Percentiles rank a stretch among this genome's conserved stretches.
These are phyloP conservation scores for Cryptoblepharus egeriae DNA, from an alignment of 2,797 vertebrate genomes.

Conservation along the genomic window DNA sequence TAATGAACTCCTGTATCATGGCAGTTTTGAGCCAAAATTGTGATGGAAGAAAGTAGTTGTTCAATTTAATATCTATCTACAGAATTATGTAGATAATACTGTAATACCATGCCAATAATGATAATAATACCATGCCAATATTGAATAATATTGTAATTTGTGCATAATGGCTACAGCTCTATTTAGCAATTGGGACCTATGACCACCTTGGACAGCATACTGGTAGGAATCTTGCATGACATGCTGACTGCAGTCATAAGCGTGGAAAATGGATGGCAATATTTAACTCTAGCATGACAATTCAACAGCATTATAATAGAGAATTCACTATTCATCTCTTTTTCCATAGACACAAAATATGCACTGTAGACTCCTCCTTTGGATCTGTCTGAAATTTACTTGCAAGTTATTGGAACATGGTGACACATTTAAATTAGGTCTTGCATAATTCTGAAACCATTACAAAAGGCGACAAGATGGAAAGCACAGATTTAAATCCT, in stretches of 20 bases:
- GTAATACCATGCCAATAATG: too few species aligned
- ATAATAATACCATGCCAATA: not conserved
- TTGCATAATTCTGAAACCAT: not conserved
- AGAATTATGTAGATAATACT: too few species aligned
- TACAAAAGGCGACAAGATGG: not conserved
- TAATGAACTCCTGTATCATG: constrained; percentile 24
- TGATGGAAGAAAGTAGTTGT: constrained; percentile 33
- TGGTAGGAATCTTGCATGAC: constrained; percentile 35
- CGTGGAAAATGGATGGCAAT: constrained; percentile 7
- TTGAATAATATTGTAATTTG: constrained; percentile 51
- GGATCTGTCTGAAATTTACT: not conserved
- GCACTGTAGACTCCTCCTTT: not conserved
- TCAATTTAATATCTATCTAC: too few species aligned
- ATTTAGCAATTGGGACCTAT: not conserved
- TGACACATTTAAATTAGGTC: not conserved
- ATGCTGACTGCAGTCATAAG: not conserved
- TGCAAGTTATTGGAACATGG: not conserved
- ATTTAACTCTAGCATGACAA: constrained; percentile 39
- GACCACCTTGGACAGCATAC: constrained; percentile 14
- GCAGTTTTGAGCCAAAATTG: constrained; percentile 41
- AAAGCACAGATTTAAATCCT: not conserved
- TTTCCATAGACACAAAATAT: constrained; percentile 5
- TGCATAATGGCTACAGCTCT: constrained; percentile 49
- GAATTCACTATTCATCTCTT: constrained; percentile 7
- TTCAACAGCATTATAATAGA: not conserved